Percentiles rank a stretch among this genome's conserved stretches.
These are phyloP conservation scores for Protaetia brevitarsis DNA, from an alignment of 1,140 invertebrate genomes.

Conservation along the genomic window DNA sequence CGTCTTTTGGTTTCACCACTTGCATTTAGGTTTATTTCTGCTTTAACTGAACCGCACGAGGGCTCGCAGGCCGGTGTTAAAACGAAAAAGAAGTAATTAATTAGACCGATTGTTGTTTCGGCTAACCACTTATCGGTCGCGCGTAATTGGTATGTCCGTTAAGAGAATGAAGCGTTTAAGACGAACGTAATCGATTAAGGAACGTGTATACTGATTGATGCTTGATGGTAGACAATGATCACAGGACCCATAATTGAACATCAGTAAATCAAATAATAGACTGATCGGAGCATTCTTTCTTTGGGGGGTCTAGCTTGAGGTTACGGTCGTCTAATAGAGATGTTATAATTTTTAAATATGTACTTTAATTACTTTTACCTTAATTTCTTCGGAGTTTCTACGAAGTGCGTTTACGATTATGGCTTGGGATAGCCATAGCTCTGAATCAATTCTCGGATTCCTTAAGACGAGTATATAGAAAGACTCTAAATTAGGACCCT, in stretches of 20 bases:
- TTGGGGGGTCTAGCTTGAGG: constrained; percentile 9
- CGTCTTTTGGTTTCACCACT: neutral
- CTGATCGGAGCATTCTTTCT: neutral
- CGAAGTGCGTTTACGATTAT: no score
- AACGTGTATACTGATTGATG: constrained; percentile 3
- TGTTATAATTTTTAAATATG: neutral
- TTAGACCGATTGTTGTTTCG: constrained; percentile 16
- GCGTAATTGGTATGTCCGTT: constrained; percentile 6
- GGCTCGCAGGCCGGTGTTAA: constrained; percentile 6
- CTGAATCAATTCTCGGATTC: no score
- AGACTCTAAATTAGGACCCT: no score
- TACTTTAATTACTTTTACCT: neutral
- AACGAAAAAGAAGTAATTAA: constrained; percentile 17
- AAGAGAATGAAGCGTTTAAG: neutral
- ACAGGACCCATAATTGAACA: constrained; percentile 6
- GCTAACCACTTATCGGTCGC: constrained; percentile 2
- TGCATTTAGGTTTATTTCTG: neutral
- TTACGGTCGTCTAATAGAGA: neutral
- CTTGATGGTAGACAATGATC: neutral
- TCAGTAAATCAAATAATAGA: constrained; percentile 17
- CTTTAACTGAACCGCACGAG: neutral
- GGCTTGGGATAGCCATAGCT: no score
- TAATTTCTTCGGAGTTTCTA: no score
- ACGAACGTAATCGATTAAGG: neutral
- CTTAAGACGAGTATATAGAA: no score